A percentile compares a stretch with the other conserved stretches of the same genome.
Evolutionary conservation across 2,797 vertebrate species (phyloP).

Genomic region (Pseudopleuronectes americanus): DNA sequence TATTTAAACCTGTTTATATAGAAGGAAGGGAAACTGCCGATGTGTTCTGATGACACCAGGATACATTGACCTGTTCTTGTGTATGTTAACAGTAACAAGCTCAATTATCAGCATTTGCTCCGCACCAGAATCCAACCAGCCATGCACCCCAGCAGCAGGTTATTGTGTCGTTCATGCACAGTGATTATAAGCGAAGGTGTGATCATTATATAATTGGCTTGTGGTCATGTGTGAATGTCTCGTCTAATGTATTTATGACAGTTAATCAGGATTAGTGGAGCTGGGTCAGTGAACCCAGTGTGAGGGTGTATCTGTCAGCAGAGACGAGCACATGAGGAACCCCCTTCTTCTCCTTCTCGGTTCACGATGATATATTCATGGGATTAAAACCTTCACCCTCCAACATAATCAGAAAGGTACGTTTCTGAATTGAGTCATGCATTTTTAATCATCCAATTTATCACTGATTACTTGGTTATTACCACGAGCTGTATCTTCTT

Average conservation of each 20-base stretch:
- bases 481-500: not conserved
- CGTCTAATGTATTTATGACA: constrained; percentile 81
- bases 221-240: constrained; percentile 57
- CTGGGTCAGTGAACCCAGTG: constrained; percentile 70
- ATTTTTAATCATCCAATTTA: not conserved
- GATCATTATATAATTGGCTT: constrained; percentile 77
- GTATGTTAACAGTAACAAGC: not conserved
- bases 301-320: constrained; percentile 32
- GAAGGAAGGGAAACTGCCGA: not conserved
- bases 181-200: constrained; percentile 42
- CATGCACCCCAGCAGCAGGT: not conserved
- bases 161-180: constrained; percentile 11
- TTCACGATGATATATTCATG: constrained; percentile 44
- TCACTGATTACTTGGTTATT: not conserved
- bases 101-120: not conserved
- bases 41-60: not conserved
- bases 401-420: constrained; percentile 56
- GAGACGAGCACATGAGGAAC: constrained; percentile 10
- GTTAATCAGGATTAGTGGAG: constrained; percentile 84
- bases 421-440: constrained; percentile 8
- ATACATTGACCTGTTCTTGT: not conserved
- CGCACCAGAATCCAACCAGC: not conserved
- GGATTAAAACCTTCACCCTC: constrained; percentile 33
- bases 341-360: constrained; percentile 2
- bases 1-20: not conserved